Evolutionary conservation across 2,888 invertebrate species (phyloP), one percentile per base, ranked within the genome.

Genomic region (Drosophila longiperda): DNA sequence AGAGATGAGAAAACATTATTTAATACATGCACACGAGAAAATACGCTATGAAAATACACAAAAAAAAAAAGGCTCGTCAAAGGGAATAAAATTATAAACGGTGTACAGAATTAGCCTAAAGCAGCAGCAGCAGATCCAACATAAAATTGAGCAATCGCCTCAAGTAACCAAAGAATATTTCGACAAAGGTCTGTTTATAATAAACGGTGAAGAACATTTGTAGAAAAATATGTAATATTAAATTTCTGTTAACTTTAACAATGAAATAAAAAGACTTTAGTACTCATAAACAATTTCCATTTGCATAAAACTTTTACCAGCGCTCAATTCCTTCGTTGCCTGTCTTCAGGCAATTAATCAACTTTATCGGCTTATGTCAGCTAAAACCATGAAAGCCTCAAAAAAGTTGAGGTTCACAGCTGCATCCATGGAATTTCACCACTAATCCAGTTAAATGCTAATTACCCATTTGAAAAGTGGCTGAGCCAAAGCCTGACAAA

Each of bases 321-420:
- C 48, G 0, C 45, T 26, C 29, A 12, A 23, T 36, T 29, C 29
- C 8, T 32, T 9, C 23, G 15, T 34, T 29, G 33, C 53, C 60
- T 12, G 15, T 6, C 45, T n/a, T 34, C 58, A 23, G 48, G 50
- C 61, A 73, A 86, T 84, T 86, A 83, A 86, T 84, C 86, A 83
- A 81, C 79, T 81, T 84, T 84, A 83, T 86, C 81, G 57, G 83
- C 86, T 83, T 84, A 84, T 83, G 86, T 86, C 83, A 75, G 73
- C 66, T 66, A 36, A 63, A n/a, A 52, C 65, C 76, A 60, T 32
- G 15, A 61, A 66, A 61, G 34, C 48, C 63, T 26, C 52, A 23
- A 45, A 53, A 32, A 45, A 58, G 58, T 26, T 29, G 42, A 50
- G 61, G 53, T 40, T 50, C 63, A 48, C 62, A 78, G 73, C 67